phyloP scores from a whole-genome alignment of 1,140 invertebrate species.

The Drosophila kikkawai region DNA sequence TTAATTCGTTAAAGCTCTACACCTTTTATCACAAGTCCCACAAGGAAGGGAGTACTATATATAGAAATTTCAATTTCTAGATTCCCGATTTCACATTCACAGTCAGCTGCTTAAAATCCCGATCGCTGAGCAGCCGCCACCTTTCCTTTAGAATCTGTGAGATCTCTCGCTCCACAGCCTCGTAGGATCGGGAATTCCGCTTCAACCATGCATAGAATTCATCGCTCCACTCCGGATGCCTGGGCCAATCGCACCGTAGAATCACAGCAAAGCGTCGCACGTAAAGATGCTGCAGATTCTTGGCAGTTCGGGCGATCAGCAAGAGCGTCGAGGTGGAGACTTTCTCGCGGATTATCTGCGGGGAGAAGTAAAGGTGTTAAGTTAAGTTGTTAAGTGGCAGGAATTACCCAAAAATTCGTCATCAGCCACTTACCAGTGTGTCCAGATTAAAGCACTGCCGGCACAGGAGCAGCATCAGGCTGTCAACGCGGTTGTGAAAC shows the following conservation, averaged over 20 bases:
- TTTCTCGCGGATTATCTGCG: constrained; percentile 90
- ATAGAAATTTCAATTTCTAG: background rate
- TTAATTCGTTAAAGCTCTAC: constrained; percentile 69
- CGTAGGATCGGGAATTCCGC: constrained; percentile 87
- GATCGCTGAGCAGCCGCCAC: constrained; percentile 91
- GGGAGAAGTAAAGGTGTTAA: background rate
- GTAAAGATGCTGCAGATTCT: constrained; percentile 88
- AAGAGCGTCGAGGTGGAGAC: constrained; percentile 92
- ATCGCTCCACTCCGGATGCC: constrained; percentile 88
- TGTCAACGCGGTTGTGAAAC: constrained; percentile 89
- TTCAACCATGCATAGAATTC: constrained; percentile 90
- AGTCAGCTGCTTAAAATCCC: constrained; percentile 87
- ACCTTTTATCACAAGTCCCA: constrained; percentile 72
- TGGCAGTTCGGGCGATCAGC: constrained; percentile 89
- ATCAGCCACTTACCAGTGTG: constrained; percentile 86
- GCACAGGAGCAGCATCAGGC: constrained; percentile 87
- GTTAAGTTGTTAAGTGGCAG: background rate
- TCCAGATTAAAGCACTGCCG: constrained; percentile 88
- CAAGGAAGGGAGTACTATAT: background rate
- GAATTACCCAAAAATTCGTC: background rate
- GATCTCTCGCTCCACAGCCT: constrained; percentile 89
- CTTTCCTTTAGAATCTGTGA: constrained; percentile 88
- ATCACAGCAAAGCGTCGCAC: constrained; percentile 91
- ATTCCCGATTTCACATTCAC: constrained; percentile 61
- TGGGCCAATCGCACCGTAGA: constrained; percentile 89